Conservation (phyloP, 2,888 invertebrate genomes). For the Drosophila subquinaria region DNA sequence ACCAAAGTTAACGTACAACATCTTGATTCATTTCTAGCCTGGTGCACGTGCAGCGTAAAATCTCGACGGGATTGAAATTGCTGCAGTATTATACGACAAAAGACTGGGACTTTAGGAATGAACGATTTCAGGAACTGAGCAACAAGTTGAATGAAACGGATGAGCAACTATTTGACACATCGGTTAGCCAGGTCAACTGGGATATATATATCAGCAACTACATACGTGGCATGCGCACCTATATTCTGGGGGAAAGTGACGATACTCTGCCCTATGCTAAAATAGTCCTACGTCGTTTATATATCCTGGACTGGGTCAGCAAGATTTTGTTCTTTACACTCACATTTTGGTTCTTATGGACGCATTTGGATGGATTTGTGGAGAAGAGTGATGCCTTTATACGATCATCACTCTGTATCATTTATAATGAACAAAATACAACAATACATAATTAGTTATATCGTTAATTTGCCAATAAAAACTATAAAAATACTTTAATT, state of each 20-base stretch:
- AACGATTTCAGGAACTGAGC: constrained; percentile 87
- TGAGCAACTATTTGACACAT: constrained; percentile 88
- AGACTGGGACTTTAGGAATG: constrained; percentile 91
- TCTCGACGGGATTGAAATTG: constrained; percentile 88
- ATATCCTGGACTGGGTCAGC: constrained; percentile 86
- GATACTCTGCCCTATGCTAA: constrained; percentile 90
- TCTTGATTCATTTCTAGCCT: constrained; percentile 85
- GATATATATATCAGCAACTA: constrained; percentile 89
- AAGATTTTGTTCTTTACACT: constrained; percentile 76
- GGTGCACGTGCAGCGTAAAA: constrained; percentile 87
- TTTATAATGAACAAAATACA: constrained; percentile 62
- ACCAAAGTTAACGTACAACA: not conserved
- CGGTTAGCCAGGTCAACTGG: constrained; percentile 87
- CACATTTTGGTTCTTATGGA: constrained; percentile 84
- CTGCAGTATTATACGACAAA: constrained; percentile 92
- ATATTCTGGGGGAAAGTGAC: constrained; percentile 93
- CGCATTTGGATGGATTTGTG: constrained; percentile 80
- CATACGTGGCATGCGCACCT: constrained; percentile 93
- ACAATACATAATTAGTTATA: constrained; percentile 56
- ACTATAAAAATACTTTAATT: not conserved
- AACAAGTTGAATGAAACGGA: constrained; percentile 87
- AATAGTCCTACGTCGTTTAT: constrained; percentile 84
- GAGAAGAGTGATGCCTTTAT: constrained; percentile 78
- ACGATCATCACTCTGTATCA: constrained; percentile 57
- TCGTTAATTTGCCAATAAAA: constrained; percentile 35